Percentiles rank a stretch among this genome's conserved stretches.
These are phyloP conservation scores for Erpetoichthys calabaricus DNA, from an alignment of 2,797 vertebrate species.

Conservation along the genomic window DNA sequence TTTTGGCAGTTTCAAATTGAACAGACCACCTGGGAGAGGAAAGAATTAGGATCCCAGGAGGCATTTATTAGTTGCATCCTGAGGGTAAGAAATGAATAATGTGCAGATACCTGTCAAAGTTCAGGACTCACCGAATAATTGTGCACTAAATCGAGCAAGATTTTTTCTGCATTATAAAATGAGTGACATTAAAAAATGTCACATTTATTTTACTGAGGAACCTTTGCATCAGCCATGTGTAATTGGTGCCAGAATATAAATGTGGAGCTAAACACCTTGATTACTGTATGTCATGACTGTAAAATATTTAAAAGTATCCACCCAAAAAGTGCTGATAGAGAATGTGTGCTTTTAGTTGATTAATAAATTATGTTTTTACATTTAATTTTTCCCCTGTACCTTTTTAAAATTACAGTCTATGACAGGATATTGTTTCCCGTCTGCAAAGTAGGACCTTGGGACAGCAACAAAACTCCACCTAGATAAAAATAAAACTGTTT, in stretches of 20 bases:
- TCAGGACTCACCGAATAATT: constrained; percentile 3
- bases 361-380: too few relatives aligned
- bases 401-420: too few relatives aligned
- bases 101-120: not conserved
- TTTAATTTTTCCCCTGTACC: too few relatives aligned
- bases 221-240: not conserved
- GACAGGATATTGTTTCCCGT: too few relatives aligned
- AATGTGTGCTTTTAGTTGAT: too few relatives aligned
- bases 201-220: not conserved
- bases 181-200: not conserved
- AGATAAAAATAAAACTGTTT: too few relatives aligned
- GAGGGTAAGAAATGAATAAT: constrained; percentile 2
- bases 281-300: too few relatives aligned
- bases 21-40: not conserved
- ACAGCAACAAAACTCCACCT: too few relatives aligned
- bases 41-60: not conserved
- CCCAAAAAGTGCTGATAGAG: too few relatives aligned
- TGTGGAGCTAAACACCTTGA: too few relatives aligned
- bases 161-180: not conserved
- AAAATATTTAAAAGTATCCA: too few relatives aligned
- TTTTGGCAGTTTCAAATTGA: not conserved
- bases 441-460: too few relatives aligned
- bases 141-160: not conserved
- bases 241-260: not conserved
- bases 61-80: constrained; percentile 5